Evolutionary conservation across 1,140 invertebrate genomes (phyloP).

Genomic region (Drosophila tropicalis): DNA sequence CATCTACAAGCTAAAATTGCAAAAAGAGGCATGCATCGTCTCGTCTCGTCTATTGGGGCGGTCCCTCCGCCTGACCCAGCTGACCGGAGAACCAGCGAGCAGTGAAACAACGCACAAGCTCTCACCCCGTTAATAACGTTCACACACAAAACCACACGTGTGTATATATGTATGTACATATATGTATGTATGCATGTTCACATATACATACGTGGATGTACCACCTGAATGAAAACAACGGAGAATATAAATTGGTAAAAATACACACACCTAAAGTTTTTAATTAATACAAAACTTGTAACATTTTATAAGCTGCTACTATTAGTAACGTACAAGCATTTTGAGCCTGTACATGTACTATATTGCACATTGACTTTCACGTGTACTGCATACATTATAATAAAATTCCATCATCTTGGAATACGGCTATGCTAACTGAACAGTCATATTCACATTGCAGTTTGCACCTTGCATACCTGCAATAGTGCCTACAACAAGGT

Average conservation of each 20-base stretch:
- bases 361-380: slow-evolving; percentile 9
- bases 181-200: slow-evolving; percentile 15
- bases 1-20: slow-evolving; percentile 72
- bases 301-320: slow-evolving; percentile 80
- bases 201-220: slow-evolving; percentile 26
- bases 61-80: slow-evolving; percentile 47
- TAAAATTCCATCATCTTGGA: slow-evolving; percentile 21
- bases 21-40: slow-evolving; percentile 65
- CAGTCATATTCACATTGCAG: slow-evolving; percentile 17
- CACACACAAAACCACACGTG: slow-evolving; percentile 20
- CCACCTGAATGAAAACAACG: slow-evolving; percentile 48
- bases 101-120: slow-evolving; percentile 59
- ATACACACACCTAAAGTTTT: slow-evolving; percentile 67
- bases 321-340: slow-evolving; percentile 52
- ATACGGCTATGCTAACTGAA: too few relatives aligned
- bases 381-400: slow-evolving; percentile 22
- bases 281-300: slow-evolving; percentile 82
- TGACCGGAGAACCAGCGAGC: slow-evolving; percentile 22
- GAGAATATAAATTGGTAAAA: slow-evolving; percentile 55
- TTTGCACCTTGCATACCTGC: too few relatives aligned
- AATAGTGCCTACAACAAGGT: too few relatives aligned
- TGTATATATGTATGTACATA: slow-evolving; percentile 6
- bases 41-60: slow-evolving; percentile 60
- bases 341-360: slow-evolving; percentile 32
- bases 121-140: slow-evolving; percentile 21